Percentiles rank a stretch among this genome's conserved stretches.
Evolutionary conservation across 1,140 invertebrate species (phyloP).

Genomic region (Rhyacophila brunnea): DNA sequence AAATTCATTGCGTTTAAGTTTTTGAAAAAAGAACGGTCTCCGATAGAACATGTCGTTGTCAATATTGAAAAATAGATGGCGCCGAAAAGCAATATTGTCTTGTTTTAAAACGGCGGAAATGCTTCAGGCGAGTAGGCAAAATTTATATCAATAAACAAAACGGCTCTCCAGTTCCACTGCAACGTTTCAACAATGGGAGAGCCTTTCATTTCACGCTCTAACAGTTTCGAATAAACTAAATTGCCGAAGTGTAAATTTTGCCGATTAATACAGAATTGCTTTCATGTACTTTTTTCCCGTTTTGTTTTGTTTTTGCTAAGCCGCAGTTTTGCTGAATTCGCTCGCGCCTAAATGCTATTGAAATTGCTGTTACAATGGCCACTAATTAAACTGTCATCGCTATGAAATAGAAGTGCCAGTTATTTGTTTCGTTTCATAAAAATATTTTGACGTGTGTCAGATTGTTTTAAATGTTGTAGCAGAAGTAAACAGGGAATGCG

Average conservation of each 20-base stretch:
- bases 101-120: background rate
- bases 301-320: too few relatives aligned
- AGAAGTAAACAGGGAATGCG: too few relatives aligned
- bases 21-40: background rate
- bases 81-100: background rate
- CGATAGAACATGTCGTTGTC: background rate
- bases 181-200: background rate
- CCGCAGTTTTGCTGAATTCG: too few relatives aligned
- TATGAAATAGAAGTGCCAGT: too few relatives aligned
- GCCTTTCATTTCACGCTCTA: conserved; percentile 25
- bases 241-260: conserved; percentile 31
- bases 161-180: background rate
- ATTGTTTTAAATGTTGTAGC: too few relatives aligned
- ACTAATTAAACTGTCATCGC: too few relatives aligned
- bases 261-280: conserved; percentile 24
- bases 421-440: too few relatives aligned
- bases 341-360: too few relatives aligned
- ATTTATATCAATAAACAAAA: background rate
- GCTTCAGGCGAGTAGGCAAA: background rate
- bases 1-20: too few relatives aligned
- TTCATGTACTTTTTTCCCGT: too few relatives aligned
- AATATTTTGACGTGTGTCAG: too few relatives aligned
- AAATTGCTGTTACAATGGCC: too few relatives aligned
- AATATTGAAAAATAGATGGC: background rate
- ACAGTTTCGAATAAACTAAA: conserved; percentile 27